A percentile compares a stretch with the other conserved stretches of the same genome.
phyloP scores from a whole-genome alignment of 2,797 vertebrate genomes.

The Rachycentron canadum region DNA sequence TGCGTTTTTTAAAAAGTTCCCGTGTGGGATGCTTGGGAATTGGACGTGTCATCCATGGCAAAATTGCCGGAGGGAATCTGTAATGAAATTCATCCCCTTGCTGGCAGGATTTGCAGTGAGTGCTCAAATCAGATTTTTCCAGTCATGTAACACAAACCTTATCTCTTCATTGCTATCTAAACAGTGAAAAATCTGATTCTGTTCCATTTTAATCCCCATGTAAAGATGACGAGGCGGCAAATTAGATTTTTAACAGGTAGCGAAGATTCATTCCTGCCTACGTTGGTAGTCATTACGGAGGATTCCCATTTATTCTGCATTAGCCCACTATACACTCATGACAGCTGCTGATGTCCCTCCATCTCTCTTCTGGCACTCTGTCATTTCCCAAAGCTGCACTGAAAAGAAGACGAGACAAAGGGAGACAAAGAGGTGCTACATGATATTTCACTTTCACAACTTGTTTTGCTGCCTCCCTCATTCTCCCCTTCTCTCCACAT shows the following conservation, averaged over 20 bases:
- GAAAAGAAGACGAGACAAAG: conserved; percentile 16
- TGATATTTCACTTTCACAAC: conserved; percentile 37
- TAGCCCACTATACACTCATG: conserved; percentile 20
- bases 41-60: conserved; percentile 27
- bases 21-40: background rate
- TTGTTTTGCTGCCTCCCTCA: conserved; percentile 26
- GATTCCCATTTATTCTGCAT: conserved; percentile 35
- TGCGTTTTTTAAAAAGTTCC: conserved; percentile 7
- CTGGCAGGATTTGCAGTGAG: conserved; percentile 44
- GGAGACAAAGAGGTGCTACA: conserved; percentile 35
- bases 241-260: conserved; percentile 53
- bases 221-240: conserved; percentile 34
- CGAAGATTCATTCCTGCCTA: conserved; percentile 25
- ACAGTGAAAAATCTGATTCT: conserved; percentile 33
- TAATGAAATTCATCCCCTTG: conserved; percentile 50
- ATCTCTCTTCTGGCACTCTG: background rate
- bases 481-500: conserved; percentile 13
- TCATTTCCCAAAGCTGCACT: conserved; percentile 28
- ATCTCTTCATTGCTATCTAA: conserved; percentile 46
- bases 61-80: conserved; percentile 40
- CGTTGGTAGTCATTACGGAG: conserved; percentile 30
- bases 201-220: conserved; percentile 39
- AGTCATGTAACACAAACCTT: conserved; percentile 41
- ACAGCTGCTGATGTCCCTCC: conserved; percentile 29
- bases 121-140: conserved; percentile 49